Evolutionary conservation across 2,888 invertebrate genomes (phyloP).

Genomic region (Molorchus minor): DNA sequence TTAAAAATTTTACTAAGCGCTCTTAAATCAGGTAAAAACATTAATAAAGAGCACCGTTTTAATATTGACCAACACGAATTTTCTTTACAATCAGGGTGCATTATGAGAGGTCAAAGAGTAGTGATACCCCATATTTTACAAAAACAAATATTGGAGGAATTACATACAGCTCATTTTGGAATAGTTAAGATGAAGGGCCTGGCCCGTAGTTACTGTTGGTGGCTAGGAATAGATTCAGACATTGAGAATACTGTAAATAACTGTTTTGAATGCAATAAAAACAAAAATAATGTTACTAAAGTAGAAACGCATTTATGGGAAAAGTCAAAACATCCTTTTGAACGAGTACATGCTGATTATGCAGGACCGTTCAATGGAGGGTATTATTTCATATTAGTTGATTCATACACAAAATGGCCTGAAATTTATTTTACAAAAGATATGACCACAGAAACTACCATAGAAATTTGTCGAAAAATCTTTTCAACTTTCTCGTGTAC

Average conservation of each 20-base stretch:
- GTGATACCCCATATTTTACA: constrained; percentile 21
- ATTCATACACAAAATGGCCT: constrained; percentile 21
- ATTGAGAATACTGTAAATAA: constrained; percentile 24
- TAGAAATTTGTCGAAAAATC: constrained; percentile 15
- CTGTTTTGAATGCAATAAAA: constrained; percentile 18
- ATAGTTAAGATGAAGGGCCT: neutral
- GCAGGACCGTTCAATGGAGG: constrained; percentile 13
- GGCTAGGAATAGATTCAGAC: constrained; percentile 8
- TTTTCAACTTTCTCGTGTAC: constrained; percentile 30
- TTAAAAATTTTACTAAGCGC: constrained; percentile 7
- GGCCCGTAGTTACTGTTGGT: neutral
- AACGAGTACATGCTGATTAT: constrained; percentile 23
- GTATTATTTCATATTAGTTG: constrained; percentile 19
- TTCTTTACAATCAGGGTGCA: constrained; percentile 16
- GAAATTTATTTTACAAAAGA: constrained; percentile 9
- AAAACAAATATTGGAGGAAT: constrained; percentile 16
- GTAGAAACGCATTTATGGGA: constrained; percentile 1
- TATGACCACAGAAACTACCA: constrained; percentile 19
- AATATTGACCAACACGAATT: constrained; percentile 24
- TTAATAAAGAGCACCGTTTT: constrained; percentile 10
- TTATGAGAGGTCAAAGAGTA: constrained; percentile 14
- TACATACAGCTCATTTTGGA: constrained; percentile 25
- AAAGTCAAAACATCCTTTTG: constrained; percentile 11
- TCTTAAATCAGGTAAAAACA: constrained; percentile 10
- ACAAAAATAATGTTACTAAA: constrained; percentile 8